Conservation (phyloP, 2,888 invertebrate genomes). For the Rhogogaster chlorosoma region DNA sequence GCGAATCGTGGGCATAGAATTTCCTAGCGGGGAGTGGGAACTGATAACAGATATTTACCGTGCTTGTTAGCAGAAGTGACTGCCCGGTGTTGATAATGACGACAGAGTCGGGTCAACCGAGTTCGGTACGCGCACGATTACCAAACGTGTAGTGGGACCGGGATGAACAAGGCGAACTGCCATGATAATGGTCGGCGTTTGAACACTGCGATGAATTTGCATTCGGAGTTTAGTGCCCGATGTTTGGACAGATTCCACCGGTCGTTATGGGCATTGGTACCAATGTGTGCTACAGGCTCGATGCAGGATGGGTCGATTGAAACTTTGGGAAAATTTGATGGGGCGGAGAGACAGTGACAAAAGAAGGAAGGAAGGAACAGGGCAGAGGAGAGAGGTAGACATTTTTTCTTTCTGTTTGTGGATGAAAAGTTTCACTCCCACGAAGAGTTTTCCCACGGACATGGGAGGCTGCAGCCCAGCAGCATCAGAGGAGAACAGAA, state of each 20-base stretch:
- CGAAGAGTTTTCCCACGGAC: neutral
- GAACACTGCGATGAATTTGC: constrained; percentile 48
- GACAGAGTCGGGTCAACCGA: constrained; percentile 36
- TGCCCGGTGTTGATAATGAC: constrained; percentile 31
- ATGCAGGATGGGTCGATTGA: constrained; percentile 42
- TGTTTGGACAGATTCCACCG: constrained; percentile 33
- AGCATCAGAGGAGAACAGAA: neutral
- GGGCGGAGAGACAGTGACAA: constrained; percentile 22
- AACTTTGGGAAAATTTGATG: constrained; percentile 37
- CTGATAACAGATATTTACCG: constrained; percentile 38
- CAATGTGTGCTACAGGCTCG: neutral
- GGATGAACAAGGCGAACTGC: constrained; percentile 23
- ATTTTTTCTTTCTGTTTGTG: neutral
- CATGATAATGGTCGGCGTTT: constrained; percentile 44
- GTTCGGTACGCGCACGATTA: neutral
- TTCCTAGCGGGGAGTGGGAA: neutral
- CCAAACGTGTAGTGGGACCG: constrained; percentile 13
- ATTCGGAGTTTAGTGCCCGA: constrained; percentile 42
- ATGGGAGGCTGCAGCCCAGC: neutral
- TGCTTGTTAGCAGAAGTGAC: constrained; percentile 26
- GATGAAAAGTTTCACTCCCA: neutral
- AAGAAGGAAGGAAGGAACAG: neutral
- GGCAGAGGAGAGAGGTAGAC: too few species aligned
- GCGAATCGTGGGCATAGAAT: neutral
- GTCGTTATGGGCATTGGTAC: neutral